Evolutionary conservation across 2,888 invertebrate species (phyloP).

Genomic region (Microctonus hyperodae): DNA sequence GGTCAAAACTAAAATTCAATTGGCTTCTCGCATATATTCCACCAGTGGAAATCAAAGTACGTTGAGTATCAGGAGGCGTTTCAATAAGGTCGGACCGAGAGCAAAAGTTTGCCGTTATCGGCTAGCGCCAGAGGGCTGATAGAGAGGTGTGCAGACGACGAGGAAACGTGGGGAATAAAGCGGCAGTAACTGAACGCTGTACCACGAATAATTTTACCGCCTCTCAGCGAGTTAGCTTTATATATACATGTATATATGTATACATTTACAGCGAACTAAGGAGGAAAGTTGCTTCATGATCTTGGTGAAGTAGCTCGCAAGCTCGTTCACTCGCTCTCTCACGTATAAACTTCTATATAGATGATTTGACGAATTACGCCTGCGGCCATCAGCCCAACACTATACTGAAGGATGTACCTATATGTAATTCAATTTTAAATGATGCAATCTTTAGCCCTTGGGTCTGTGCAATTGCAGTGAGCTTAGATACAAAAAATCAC

Average conservation of each 20-base stretch:
- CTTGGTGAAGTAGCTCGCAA: background rate
- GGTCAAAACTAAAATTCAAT: conserved; percentile 14
- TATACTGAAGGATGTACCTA: background rate
- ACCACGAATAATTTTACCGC: conserved; percentile 7
- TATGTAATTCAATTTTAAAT: no score
- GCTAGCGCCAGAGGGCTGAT: conserved; percentile 9
- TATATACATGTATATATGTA: background rate
- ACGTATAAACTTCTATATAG: background rate
- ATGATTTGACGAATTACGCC: conserved; percentile 25
- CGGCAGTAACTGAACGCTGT: background rate
- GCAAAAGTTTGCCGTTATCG: conserved; percentile 18
- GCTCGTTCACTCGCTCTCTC: background rate
- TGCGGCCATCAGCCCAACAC: conserved; percentile 12
- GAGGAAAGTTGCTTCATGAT: background rate
- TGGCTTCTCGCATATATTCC: background rate
- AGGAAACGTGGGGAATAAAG: background rate
- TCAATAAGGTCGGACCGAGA: conserved; percentile 10
- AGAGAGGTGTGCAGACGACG: background rate
- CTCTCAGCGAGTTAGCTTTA: conserved; percentile 3
- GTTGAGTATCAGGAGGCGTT: conserved; percentile 7
- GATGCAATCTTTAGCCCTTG: no score
- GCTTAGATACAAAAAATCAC: no score
- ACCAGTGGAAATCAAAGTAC: background rate
- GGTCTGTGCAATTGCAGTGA: no score
- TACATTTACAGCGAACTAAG: background rate